Base-by-base conservation (phyloP, 2,888 invertebrate species). In the Trichogramma evanescens region DNA sequence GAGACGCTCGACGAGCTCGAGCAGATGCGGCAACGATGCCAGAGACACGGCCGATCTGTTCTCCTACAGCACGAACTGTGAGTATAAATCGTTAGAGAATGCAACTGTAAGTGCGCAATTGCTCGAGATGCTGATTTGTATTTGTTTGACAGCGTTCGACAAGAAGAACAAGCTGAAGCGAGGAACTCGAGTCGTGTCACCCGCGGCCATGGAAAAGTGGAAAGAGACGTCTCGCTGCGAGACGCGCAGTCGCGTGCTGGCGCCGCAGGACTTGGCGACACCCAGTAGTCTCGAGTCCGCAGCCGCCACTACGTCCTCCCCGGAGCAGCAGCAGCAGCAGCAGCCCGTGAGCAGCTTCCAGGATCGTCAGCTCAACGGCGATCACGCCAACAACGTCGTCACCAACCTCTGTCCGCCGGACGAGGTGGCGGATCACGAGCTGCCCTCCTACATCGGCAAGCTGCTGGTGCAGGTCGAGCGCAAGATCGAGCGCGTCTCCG, bases 381-480 rank as follows among this genome's bases (percentile, higher is more conserved):
- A 53, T 52, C 45, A 59, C 63, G 64, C 63, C n/a, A 51, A 50
- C 10, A 10, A 42, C 10, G 41, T 54, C 10, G 41, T 54, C 13
- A 67, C 68, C 43, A 63, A 56, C 54, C 57, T 67, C 3, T 54
- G 66, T 6, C 67, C 66, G 53, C 69, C 72, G 4, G 72, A 74
- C 51, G 72, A 75, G 6, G 67, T 72, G 64, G 75, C 76, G 63
- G 80, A 80, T 64, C 81, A 81, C 66, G 83, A 85, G 66, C 74
- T 87, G 66, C 85, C 86, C 52, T 83, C 84, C 67, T 81, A 86
- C 66, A 80, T 88, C 67, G 85, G 85, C 72, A 85, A 83, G 70
- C 79, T 88, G 57, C 79, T 88, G 54, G 83, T 88, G 56, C 85
- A 86, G 61, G 86, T 88, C 56, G 88, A 88, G 75, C 83, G 85